Percentiles rank a stretch among this genome's conserved stretches.
Conservation (phyloP, 2,113 vertebrate genomes). For the Eudyptes chrysolophus region DNA sequence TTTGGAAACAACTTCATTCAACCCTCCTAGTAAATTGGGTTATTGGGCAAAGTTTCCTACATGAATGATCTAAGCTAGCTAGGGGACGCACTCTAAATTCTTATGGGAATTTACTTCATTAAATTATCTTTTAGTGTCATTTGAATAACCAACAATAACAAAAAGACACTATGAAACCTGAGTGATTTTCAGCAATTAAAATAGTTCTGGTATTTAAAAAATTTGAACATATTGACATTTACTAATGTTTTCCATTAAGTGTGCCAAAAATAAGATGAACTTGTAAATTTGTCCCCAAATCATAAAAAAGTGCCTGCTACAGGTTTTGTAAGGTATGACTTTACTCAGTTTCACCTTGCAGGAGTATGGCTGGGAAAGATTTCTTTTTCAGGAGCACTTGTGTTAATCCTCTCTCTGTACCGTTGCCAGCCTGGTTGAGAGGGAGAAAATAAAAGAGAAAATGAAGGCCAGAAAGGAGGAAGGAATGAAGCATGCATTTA, state of each 20-base stretch:
- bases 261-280: background rate
- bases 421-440: background rate
- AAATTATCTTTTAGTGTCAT: constrained; percentile 13
- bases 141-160: constrained; percentile 28
- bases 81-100: background rate
- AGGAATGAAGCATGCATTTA: background rate
- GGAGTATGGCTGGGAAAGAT: background rate
- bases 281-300: background rate
- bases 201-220: constrained; percentile 48
- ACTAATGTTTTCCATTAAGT: constrained; percentile 43
- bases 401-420: background rate
- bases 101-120: constrained; percentile 7
- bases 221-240: background rate
- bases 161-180: constrained; percentile 10
- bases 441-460: background rate
- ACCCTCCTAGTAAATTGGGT: background rate
- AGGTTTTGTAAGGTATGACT: background rate
- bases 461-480: background rate
- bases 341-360: background rate
- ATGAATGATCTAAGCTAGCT: background rate
- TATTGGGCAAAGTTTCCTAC: background rate
- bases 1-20: constrained; percentile 21
- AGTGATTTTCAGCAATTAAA: constrained; percentile 61
- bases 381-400: background rate
- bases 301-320: background rate